Evolutionary conservation across 2,797 vertebrate species (phyloP).

Genomic region (Eulemur mongoz): DNA sequence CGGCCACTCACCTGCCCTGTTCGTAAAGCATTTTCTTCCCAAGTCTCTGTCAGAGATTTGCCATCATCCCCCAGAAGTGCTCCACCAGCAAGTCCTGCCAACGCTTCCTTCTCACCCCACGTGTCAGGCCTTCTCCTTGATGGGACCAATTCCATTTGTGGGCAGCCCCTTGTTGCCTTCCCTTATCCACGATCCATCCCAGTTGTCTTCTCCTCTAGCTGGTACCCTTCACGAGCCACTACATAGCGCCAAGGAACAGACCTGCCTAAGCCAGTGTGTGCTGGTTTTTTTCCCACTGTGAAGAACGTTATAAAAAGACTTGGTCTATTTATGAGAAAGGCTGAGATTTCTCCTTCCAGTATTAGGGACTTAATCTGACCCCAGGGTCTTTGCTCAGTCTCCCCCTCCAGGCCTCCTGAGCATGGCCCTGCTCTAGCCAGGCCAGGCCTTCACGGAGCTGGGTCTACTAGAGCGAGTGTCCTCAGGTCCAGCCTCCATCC

Average conservation of each 20-base stretch:
- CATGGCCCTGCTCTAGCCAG: not conserved
- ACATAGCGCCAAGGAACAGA: not conserved
- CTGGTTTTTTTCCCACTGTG: not conserved
- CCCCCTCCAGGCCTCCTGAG: not conserved
- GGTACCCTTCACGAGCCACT: rapidly evolving
- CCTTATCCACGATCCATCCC: not conserved
- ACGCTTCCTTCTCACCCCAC: not conserved
- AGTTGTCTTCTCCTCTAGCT: not conserved
- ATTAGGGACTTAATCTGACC: not conserved
- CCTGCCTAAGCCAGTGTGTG: not conserved
- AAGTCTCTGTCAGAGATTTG: not conserved
- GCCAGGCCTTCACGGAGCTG: not conserved
- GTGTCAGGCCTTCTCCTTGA: not conserved
- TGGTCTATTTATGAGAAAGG: not conserved
- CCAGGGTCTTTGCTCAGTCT: not conserved
- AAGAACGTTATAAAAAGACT: not conserved
- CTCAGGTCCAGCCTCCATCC: too few relatives aligned
- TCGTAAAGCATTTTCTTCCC: not conserved
- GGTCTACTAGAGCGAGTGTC: not conserved
- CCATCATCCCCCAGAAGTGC: not conserved
- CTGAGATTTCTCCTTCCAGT: not conserved
- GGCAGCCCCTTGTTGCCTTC: not conserved
- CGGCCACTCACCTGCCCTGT: not conserved
- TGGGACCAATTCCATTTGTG: rapidly evolving
- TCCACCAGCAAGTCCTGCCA: rapidly evolving